Conservation (phyloP, 2,888 invertebrate species). For the Nomada hirtipes region DNA sequence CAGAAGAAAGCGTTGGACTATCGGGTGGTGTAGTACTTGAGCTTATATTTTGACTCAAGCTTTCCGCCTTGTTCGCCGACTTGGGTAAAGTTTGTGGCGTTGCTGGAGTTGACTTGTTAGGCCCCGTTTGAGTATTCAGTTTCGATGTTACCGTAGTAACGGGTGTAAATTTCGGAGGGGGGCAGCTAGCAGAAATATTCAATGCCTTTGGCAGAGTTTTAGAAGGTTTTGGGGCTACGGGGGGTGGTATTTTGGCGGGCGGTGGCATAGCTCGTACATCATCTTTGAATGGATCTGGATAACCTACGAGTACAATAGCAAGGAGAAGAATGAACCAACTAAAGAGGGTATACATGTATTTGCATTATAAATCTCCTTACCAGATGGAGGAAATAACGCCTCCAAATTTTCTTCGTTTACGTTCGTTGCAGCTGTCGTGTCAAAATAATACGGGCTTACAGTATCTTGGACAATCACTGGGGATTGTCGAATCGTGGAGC, state of each 20-base stretch:
- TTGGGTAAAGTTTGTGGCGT: constrained; percentile 78
- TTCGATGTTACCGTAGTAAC: constrained; percentile 72
- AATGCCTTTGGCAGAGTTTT: constrained; percentile 77
- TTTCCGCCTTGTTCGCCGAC: constrained; percentile 80
- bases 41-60: constrained; percentile 82
- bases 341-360: no score
- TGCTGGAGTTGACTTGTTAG: constrained; percentile 68
- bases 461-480: constrained; percentile 82
- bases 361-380: constrained; percentile 70
- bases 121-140: constrained; percentile 69
- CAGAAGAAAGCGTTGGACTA: constrained; percentile 80
- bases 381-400: constrained; percentile 88
- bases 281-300: constrained; percentile 90
- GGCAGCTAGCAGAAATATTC: constrained; percentile 75
- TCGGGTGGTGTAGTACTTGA: constrained; percentile 81
- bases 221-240: constrained; percentile 80
- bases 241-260: constrained; percentile 81
- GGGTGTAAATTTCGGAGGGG: constrained; percentile 80
- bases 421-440: constrained; percentile 69
- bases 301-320: constrained; percentile 81
- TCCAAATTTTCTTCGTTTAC: constrained; percentile 85
- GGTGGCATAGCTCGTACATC: constrained; percentile 81
- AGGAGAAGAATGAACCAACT: not conserved
- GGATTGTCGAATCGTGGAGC: constrained; percentile 79
- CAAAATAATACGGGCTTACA: constrained; percentile 77